These are phyloP conservation scores for Boleophthalmus pectinirostris DNA, from an alignment of 2,113 vertebrate species.

Conservation along the genomic window DNA sequence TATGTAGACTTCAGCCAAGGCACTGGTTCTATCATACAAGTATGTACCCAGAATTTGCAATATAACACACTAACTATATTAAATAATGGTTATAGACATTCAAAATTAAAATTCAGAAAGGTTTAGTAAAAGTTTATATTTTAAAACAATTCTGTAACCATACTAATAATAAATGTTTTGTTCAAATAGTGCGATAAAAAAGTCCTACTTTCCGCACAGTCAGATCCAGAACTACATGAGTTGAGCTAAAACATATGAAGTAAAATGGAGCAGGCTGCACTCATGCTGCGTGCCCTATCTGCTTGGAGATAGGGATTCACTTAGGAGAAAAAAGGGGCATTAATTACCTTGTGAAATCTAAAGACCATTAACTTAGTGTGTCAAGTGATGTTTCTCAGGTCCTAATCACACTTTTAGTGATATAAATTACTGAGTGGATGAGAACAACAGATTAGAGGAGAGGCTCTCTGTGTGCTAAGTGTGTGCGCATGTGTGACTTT, in stretches of 20 bases:
- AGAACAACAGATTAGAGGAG: constrained; percentile 56
- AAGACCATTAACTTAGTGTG: constrained; percentile 75
- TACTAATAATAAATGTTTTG: too few species aligned
- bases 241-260: constrained; percentile 50
- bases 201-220: background rate
- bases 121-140: too few species aligned
- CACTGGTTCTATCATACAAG: background rate
- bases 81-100: background rate
- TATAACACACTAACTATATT: too few species aligned
- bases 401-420: constrained; percentile 69
- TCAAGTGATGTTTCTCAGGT: constrained; percentile 72
- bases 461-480: constrained; percentile 27
- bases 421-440: constrained; percentile 64
- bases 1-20: background rate
- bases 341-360: constrained; percentile 73
- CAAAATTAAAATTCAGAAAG: background rate
- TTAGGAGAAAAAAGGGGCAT: constrained; percentile 46
- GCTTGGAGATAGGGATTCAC: constrained; percentile 56
- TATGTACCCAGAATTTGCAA: too few species aligned
- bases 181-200: background rate
- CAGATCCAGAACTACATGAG: constrained; percentile 23
- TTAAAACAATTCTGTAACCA: too few species aligned
- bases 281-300: constrained; percentile 52
- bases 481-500: constrained; percentile 59
- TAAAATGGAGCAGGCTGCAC: constrained; percentile 51